Base-by-base conservation (phyloP, 1,140 invertebrate species). In the Neotoxoptera formosana region DNA sequence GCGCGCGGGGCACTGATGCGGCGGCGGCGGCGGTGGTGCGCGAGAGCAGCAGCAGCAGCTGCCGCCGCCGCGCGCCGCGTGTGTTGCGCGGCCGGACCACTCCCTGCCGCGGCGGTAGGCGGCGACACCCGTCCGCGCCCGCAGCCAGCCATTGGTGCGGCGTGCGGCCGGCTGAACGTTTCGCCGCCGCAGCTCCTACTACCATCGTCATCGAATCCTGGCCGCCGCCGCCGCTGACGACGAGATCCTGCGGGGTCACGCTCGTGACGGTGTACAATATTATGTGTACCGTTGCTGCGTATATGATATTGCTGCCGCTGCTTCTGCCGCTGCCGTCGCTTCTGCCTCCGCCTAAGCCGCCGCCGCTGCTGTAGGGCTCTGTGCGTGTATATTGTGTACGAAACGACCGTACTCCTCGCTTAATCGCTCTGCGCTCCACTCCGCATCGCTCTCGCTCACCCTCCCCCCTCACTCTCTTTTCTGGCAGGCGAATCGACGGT, bases 1-100 rank as follows among this genome's bases (percentile, higher is more conserved):
- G 45, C 94, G 93, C 67, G 94, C 53, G 34, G 90, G 93, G n/a
- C 93, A 93, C 76, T 94, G 94, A 51, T 81, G 93, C 56, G 87
- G 94, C 90, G 36, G 95, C 95, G 76, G 97, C 96, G 94, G 95
- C 91, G 30, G 94, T 91, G 36, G 95, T 96, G 34, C 97, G 97
- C 96, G 94, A 95, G 94, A 36, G 95, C 91, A 94, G 94, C 95
- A 94, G 90, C 96, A 36, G 95, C 91, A 94, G 94, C 95, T 94
- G 90, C 96, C 94, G 95, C 95, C 7, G 95, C 95, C 36, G 81
- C 81, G 60, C 81, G 81, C 81, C n/a, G 86, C 45, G 47, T 34
- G 86, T 88, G 47, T n/a, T n/a, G 86, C 47, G 87, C 95, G 95
- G 1, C 95, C 95, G 7, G 96, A 96, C 90, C 96, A 97, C 94